A percentile compares a stretch with the other conserved stretches of the same genome.
Conservation (phyloP, 2,797 vertebrate species). For the Serranus cabrilla region DNA sequence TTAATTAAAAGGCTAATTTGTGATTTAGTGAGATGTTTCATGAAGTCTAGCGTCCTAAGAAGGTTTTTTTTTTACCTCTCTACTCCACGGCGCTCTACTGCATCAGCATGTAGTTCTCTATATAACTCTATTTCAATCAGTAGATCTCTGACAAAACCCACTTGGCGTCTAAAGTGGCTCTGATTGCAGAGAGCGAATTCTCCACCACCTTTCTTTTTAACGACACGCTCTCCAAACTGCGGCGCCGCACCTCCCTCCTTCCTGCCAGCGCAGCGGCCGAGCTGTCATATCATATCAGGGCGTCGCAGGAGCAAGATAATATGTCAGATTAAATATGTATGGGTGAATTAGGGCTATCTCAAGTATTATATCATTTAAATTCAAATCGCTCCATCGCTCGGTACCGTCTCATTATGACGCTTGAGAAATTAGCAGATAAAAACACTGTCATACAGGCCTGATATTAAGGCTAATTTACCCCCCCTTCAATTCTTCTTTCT, state of each 20-base stretch:
- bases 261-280: conserved; percentile 65
- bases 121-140: conserved; percentile 4
- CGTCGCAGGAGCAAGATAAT: conserved; percentile 84
- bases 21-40: neutral
- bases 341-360: conserved; percentile 87
- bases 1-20: neutral
- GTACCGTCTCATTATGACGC: conserved; percentile 84
- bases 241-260: conserved; percentile 51
- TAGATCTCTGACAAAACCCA: conserved; percentile 32
- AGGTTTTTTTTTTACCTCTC: neutral
- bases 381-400: conserved; percentile 86
- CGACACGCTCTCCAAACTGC: conserved; percentile 31
- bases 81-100: neutral
- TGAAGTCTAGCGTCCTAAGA: neutral
- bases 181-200: conserved; percentile 71
- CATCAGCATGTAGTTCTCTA: conserved; percentile 1
- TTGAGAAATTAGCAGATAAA: conserved; percentile 87
- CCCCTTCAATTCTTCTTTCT: conserved; percentile 59
- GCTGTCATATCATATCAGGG: conserved; percentile 81
- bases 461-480: conserved; percentile 82
- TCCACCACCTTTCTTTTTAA: conserved; percentile 61
- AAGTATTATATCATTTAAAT: conserved; percentile 90
- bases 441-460: conserved; percentile 81
- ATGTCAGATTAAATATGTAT: conserved; percentile 91
- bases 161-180: conserved; percentile 60